Evolutionary conservation across 2,888 invertebrate species (phyloP), one percentile per base, ranked within the genome.

Genomic region (Morpho achilles): DNA sequence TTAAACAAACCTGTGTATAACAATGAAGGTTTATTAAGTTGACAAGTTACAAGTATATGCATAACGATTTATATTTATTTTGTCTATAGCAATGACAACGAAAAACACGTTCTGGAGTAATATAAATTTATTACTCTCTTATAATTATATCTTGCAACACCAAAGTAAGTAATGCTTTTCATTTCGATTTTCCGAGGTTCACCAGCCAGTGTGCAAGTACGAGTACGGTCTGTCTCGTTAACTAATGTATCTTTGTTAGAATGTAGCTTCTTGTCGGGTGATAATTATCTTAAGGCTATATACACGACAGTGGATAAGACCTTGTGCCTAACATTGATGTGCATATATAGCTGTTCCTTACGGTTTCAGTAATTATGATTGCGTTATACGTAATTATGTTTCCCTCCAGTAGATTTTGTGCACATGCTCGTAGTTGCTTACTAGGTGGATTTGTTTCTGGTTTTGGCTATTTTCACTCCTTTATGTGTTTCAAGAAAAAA

Each of bases 211-310:
- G 32, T 32, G 32, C 32, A 32, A 16, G 53, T 22, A 53, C 53
- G 32, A 49, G 43, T 54, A 54, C 48, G 23, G 42, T 54, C 60
- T 60, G 50, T 60, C 60, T 60, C 60, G 56, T 60, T 60, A 60
- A 53, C 56, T 60, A 60, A 60, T 60, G 60, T 60, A 56, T 46
- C 53, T 60, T 56, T 45, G 45, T 54, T 54, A 49, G 48, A 22
- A 42, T 48, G 54, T 48, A 49, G 54, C 43, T 42, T 54, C 48
- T 49, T 53, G 53, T 54, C 54, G 54, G n/a, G 48, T 48, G 48
- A 54, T 54, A 54, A 54, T 49, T 54, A 49, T 54, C 54, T 54
- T 54, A 54, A 48, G 54, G 48, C 48, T 54, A 49, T 49, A 42
- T 54, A 41, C 48, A 48, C 32, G 22, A 43, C 32, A 39, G 54